Base-by-base conservation (phyloP, 2,113 vertebrate genomes). In the Dascyllus trimaculatus region DNA sequence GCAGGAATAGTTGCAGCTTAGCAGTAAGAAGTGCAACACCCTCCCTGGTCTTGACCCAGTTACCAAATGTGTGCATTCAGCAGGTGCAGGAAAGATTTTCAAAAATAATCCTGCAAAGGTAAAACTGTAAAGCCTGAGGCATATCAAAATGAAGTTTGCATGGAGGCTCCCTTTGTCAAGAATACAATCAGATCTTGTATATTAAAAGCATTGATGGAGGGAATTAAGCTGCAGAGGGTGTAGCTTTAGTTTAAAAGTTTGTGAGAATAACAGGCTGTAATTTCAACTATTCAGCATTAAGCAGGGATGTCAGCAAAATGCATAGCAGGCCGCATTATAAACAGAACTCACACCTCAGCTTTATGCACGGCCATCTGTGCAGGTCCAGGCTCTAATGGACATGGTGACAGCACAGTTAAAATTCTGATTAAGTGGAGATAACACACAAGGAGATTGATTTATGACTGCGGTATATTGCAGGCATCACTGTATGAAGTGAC, bases 21-120 rank as follows among this genome's bases (percentile, higher is more conserved):
- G 85, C 82, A 78, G 83, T 78, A 90, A 86, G 85, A 86, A 79
- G 86, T 84, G 78, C 81, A 84, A 88, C 80, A 86, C 80, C 89
- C 78, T 68, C 88, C 66, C 73, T 81, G 85, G 81, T 92, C 85
- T 87, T 93, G 93, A 92, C 93, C 93, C 89, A 93, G 48, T 94
- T 93, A 84, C 69, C 77, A 83, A 86, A 89, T 70, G 51, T 87
- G 87, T 91, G 49, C 79, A 65, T 89, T 86, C 81, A 88, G 89
- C 90, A 92, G 89, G 88, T 90, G 82, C 81, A 84, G 73, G 76
- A 73, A 77, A 76, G 74, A 71, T 64, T 88, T 88, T 76, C 53
- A 32, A 72, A 82, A 85, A 82, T 76, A 82, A 72, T 86, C 21
- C 80, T 10, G 14, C 70, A 78, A 85, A 76, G 70, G 54, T 69